Evolutionary conservation across 1,140 invertebrate species (phyloP).

Genomic region (Meloidogyne chitwoodi): DNA sequence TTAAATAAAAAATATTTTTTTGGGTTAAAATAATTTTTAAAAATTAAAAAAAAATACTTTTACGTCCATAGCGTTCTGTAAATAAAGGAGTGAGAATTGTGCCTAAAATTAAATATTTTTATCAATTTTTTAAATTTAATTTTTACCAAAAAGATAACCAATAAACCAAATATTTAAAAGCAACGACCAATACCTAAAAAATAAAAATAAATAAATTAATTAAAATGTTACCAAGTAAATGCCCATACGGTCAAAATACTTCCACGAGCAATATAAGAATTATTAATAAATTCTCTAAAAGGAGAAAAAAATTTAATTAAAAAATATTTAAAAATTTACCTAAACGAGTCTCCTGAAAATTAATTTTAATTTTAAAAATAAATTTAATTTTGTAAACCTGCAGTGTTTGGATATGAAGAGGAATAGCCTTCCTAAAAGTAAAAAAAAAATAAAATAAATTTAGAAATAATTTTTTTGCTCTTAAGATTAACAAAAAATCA

Average conservation of each 20-base stretch:
- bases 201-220: background rate
- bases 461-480: too few relatives aligned
- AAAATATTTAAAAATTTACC: background rate
- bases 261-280: conserved; percentile 41
- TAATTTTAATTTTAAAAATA: too few relatives aligned
- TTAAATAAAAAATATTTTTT: background rate
- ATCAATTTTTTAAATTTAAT: background rate
- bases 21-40: background rate
- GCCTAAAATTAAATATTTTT: background rate
- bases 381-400: conserved; percentile 12
- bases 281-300: conserved; percentile 45
- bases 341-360: conserved; percentile 5
- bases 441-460: background rate
- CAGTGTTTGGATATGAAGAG: conserved; percentile 49
- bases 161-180: conserved; percentile 53
- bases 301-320: background rate
- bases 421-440: conserved; percentile 53
- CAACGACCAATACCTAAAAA: conserved; percentile 29
- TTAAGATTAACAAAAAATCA: too few relatives aligned
- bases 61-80: conserved; percentile 39
- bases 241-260: conserved; percentile 9
- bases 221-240: conserved; percentile 42
- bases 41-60: background rate
- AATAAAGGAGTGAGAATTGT: conserved; percentile 36
- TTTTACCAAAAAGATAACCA: conserved; percentile 48